Evolutionary conservation across 1,140 invertebrate species (phyloP), one percentile per base, ranked within the genome.

Genomic region (Drosophila prosaltans): DNA sequence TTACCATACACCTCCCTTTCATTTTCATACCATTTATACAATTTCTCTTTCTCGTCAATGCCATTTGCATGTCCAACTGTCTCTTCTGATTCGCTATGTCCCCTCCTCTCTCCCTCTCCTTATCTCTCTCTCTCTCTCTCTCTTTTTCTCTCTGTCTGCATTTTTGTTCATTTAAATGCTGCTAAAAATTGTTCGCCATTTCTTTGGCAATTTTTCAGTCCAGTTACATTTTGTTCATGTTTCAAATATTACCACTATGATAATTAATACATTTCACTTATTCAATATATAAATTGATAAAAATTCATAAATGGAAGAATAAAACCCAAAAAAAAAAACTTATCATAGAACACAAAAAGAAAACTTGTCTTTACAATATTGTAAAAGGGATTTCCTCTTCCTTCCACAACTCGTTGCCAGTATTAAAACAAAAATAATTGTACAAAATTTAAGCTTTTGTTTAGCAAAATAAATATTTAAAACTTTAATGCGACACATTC

Each of bases 111-210:
- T 3, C 7, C 4, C 10, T 21, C 43, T 45, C 43, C 2, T 16
- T 16, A 16, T 4, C 4, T 45, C 45, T 21, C 45, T 24, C 5
- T 26, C 45, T 24, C 5, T 26, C 21, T 51, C 45, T 51, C 8
- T 48, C 32, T 2, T 5, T 36, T 3, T 7, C 32, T 36, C 32
- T 48, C 65, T 88, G 75, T 88, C 81, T 85, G 82, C 81, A 74
- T 77, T 80, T 80, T 67, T 76, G 43, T 86, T 86, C 83, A 88
- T 86, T 86, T 88, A 82, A 86, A 86, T 86, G 82, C 83, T 81
- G 69, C 70, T 69, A 74, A 74, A 74, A 65, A 40, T 40, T 21
- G 72, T 65, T 69, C 65, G 60, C 59, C 64, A 51, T 40, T 80
- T 67, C 72, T 70, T 67, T 70, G 59, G 70, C 74, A 72, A 74